Conservation (phyloP, 2,113 vertebrate species). For the Montifringilla adamsi region DNA sequence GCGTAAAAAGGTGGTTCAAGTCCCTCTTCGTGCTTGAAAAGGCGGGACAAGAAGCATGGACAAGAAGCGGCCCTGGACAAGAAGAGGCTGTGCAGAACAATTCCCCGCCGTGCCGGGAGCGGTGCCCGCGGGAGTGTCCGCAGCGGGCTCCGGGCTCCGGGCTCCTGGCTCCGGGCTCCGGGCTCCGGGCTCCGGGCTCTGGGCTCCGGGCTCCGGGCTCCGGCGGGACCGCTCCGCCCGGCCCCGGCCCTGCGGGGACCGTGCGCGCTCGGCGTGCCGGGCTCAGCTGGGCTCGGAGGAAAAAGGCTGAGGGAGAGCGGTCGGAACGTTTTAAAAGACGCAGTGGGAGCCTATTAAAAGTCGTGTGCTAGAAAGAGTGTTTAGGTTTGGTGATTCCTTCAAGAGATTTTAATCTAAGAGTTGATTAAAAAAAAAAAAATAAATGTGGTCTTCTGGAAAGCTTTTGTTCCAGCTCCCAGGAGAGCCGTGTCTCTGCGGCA, state of each 20-base stretch:
- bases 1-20: not conserved
- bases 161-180: too few relatives aligned
- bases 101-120: not conserved
- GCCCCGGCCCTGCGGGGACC: not conserved
- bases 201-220: too few relatives aligned
- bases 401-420: not conserved
- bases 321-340: not conserved
- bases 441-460: not conserved
- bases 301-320: not conserved
- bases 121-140: too few relatives aligned
- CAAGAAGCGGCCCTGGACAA: not conserved
- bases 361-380: not conserved
- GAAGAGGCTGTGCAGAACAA: not conserved
- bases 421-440: not conserved
- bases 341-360: not conserved
- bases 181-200: too few relatives aligned
- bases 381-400: not conserved
- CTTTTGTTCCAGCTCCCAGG: not conserved
- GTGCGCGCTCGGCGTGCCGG: too few relatives aligned
- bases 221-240: not conserved
- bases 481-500: not conserved
- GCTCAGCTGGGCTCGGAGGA: not conserved
- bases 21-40: not conserved
- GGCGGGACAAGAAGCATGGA: not conserved
- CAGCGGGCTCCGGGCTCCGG: too few relatives aligned